Percentiles rank a stretch among this genome's conserved stretches.
These are phyloP conservation scores for Lepidochitona cinerea DNA, from an alignment of 2,888 invertebrate genomes.

Conservation along the genomic window DNA sequence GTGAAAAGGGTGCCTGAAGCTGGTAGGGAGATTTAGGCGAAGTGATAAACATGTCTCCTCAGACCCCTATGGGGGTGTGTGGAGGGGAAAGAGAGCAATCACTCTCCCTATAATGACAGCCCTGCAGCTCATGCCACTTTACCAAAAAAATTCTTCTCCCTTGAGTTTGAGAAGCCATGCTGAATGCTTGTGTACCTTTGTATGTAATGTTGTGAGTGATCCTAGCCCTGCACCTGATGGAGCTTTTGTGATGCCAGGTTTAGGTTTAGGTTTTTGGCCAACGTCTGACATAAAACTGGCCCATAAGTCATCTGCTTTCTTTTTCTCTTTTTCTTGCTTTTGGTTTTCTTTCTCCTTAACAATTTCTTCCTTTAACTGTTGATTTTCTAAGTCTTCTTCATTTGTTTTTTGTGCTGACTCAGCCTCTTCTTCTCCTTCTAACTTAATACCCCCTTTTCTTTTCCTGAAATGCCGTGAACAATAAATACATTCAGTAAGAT, in stretches of 20 bases:
- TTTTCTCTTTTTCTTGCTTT: conserved; percentile 62
- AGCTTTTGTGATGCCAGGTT: conserved; percentile 29
- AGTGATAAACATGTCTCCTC: no score
- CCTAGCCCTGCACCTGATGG: conserved; percentile 5
- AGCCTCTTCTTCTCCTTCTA: conserved; percentile 36
- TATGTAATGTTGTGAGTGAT: conserved; percentile 15
- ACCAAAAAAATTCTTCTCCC: no score
- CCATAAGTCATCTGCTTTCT: conserved; percentile 67
- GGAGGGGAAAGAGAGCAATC: no score
- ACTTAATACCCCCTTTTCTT: conserved; percentile 54
- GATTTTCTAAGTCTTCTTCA: conserved; percentile 27
- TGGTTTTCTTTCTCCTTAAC: conserved; percentile 45
- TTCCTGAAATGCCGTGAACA: conserved; percentile 52
- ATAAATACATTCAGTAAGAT: not conserved
- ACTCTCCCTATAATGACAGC: no score
- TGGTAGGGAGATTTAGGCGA: no score
- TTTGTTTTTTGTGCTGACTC: conserved; percentile 9
- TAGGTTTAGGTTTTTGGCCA: conserved; percentile 45
- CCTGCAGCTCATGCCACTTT: no score
- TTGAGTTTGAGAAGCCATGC: no score
- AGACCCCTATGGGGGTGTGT: no score
- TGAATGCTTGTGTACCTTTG: conserved; percentile 25
- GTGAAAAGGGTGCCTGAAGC: no score
- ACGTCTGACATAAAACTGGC: conserved; percentile 69
- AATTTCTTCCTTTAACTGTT: conserved; percentile 46